Percentiles rank a stretch among this genome's conserved stretches.
Conservation (phyloP, 2,797 vertebrate genomes). For the Sphenopsis melanotis region DNA sequence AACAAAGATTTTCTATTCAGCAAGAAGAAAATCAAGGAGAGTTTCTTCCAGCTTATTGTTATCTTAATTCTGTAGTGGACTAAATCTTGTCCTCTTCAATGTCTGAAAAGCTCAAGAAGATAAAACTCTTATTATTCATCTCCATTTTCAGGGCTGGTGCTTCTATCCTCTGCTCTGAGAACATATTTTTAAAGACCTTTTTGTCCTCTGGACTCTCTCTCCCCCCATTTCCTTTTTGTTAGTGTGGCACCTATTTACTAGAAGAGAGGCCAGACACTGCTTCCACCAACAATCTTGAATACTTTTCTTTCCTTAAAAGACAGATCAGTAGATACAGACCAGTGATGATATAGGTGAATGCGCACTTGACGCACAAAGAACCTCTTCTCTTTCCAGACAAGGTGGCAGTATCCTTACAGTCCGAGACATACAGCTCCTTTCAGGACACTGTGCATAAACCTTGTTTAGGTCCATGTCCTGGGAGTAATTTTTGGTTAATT, state of each 20-base stretch:
- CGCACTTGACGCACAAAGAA: not conserved
- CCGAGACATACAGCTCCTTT: not conserved
- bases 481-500: not conserved
- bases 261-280: not conserved
- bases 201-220: not conserved
- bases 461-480: not conserved
- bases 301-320: not conserved
- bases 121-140: not conserved
- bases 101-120: not conserved
- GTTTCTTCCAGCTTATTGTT: not conserved
- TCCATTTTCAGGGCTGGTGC: not conserved
- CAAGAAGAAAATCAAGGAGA: not conserved
- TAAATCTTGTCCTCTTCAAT: not conserved
- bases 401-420: not conserved
- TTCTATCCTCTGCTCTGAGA: not conserved
- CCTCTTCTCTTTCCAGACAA: not conserved
- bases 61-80: not conserved
- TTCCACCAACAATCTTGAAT: not conserved
- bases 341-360: not conserved
- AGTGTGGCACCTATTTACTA: not conserved
- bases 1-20: not conserved
- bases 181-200: not conserved
- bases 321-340: not conserved
- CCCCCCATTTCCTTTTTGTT: fast-evolving
- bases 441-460: not conserved